Percentiles rank a stretch among this genome's conserved stretches.
phyloP scores from a whole-genome alignment of 2,888 invertebrate species.

The Gandaritis pyraliata region DNA sequence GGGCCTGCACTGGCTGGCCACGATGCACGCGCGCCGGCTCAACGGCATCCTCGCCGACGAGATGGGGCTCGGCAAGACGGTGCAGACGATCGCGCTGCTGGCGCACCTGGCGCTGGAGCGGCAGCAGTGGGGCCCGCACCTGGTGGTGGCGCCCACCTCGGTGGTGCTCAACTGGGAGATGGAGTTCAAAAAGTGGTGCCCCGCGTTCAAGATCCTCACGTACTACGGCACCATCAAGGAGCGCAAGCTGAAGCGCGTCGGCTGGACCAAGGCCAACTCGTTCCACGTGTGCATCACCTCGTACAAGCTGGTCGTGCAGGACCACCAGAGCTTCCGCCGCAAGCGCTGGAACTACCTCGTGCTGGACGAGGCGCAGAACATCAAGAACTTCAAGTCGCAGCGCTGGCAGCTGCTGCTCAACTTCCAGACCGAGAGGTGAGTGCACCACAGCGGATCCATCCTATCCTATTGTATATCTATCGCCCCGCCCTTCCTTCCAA shows the following conservation, averaged over 20 bases:
- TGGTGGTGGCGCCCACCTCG: constrained; percentile 99
- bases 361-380: constrained; percentile 99
- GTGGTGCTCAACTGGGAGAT: constrained; percentile 99
- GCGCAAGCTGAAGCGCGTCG: constrained; percentile 93
- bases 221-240: constrained; percentile 99
- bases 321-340: constrained; percentile 98
- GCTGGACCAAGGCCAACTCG: constrained; percentile 99
- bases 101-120: constrained; percentile 97
- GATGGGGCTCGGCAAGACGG: constrained; percentile 98
- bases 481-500: too few relatives aligned
- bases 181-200: constrained; percentile 99
- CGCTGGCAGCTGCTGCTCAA: constrained; percentile 98
- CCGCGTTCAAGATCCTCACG: constrained; percentile 98
- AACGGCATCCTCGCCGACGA: constrained; percentile 99
- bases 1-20: constrained; percentile 98
- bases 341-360: constrained; percentile 99
- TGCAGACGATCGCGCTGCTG: constrained; percentile 97
- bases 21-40: constrained; percentile 96
- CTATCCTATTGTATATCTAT: too few relatives aligned
- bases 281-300: constrained; percentile 99
- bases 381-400: constrained; percentile 99
- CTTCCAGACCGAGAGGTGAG: constrained; percentile 92
- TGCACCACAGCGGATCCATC: too few relatives aligned
- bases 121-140: constrained; percentile 98
- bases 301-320: constrained; percentile 98